Evolutionary conservation across 2,888 invertebrate genomes (phyloP).

Genomic region (Pyrrhopygopsis socrates): DNA sequence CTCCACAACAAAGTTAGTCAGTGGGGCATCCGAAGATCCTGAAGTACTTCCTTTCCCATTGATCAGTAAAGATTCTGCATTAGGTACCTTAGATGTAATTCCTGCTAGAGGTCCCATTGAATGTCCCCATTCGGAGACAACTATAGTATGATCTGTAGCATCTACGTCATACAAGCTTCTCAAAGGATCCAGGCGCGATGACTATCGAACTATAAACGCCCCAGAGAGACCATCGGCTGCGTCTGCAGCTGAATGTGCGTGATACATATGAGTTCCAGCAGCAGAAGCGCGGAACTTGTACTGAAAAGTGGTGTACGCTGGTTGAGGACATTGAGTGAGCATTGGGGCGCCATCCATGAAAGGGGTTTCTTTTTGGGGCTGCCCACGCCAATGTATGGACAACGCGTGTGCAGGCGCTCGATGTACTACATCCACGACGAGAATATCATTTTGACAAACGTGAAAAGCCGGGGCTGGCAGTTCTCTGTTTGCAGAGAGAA

Average conservation of each 20-base stretch:
- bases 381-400: slow-evolving; percentile 98
- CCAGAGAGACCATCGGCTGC: slow-evolving; percentile 97
- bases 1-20: slow-evolving; percentile 94
- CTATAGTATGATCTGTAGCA: slow-evolving; percentile 96
- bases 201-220: slow-evolving; percentile 97
- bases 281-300: slow-evolving; percentile 97
- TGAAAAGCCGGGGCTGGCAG: slow-evolving; percentile 96
- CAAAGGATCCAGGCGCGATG: slow-evolving; percentile 95
- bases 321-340: slow-evolving; percentile 98
- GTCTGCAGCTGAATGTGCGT: slow-evolving; percentile 97
- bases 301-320: slow-evolving; percentile 97
- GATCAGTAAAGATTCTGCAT: slow-evolving; percentile 95
- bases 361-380: slow-evolving; percentile 96
- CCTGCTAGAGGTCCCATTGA: slow-evolving; percentile 94
- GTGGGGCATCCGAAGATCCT: slow-evolving; percentile 91
- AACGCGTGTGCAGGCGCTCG: slow-evolving; percentile 97
- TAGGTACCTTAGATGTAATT: slow-evolving; percentile 90
- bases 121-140: slow-evolving; percentile 97
- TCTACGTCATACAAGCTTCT: slow-evolving; percentile 97
- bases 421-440: slow-evolving; percentile 98
- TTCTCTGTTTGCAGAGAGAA: slow-evolving; percentile 96
- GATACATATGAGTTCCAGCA: slow-evolving; percentile 97
- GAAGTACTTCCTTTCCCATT: slow-evolving; percentile 95
- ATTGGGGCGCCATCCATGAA: slow-evolving; percentile 98
- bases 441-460: slow-evolving; percentile 97